These are phyloP conservation scores for Tromatobia lineatoria DNA, from an alignment of 2,888 invertebrate genomes.

Conservation along the genomic window DNA sequence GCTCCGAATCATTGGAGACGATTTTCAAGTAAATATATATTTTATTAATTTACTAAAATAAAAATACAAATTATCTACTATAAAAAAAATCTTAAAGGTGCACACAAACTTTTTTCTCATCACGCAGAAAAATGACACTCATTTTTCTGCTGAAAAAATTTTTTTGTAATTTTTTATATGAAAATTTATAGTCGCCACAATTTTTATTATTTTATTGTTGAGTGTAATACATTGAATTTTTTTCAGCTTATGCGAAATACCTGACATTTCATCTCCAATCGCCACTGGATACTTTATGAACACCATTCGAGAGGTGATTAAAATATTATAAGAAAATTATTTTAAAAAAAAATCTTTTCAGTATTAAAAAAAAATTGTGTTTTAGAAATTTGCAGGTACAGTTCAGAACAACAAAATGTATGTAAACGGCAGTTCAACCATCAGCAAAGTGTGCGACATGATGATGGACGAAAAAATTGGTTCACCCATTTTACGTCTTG, in stretches of 20 bases:
- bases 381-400: conserved; percentile 75
- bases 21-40: conserved; percentile 85
- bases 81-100: too few relatives aligned
- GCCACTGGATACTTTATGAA: conserved; percentile 85
- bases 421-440: conserved; percentile 59
- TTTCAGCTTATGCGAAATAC: conserved; percentile 81
- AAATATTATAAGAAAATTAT: neutral
- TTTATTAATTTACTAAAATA: neutral
- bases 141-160: too few relatives aligned
- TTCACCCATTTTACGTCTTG: conserved; percentile 76
- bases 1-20: conserved; percentile 82
- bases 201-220: too few relatives aligned
- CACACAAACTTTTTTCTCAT: too few relatives aligned
- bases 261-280: conserved; percentile 72
- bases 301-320: conserved; percentile 77
- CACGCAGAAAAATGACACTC: too few relatives aligned
- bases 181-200: too few relatives aligned
- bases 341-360: conserved; percentile 12
- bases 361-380: too few relatives aligned
- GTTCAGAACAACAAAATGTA: conserved; percentile 78
- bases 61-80: too few relatives aligned
- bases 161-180: too few relatives aligned
- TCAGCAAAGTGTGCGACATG: conserved; percentile 71
- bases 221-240: too few relatives aligned
- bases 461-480: conserved; percentile 74